Percentiles rank a stretch among this genome's conserved stretches.
Conservation (phyloP, 2,797 vertebrate species). For the Cirrhinus mrigala region DNA sequence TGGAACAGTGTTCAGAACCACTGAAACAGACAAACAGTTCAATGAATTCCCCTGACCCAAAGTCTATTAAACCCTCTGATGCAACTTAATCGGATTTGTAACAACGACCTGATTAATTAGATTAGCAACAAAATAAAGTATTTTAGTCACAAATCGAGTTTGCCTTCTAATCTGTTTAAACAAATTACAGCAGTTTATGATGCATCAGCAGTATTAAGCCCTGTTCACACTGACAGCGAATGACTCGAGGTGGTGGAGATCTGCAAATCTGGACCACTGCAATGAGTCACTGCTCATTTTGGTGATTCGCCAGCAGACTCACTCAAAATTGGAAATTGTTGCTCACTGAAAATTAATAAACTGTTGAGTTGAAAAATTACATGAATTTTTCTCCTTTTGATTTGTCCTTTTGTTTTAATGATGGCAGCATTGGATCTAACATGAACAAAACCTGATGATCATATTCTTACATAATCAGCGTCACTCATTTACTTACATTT, state of each 20-base stretch:
- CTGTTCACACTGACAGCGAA: not conserved
- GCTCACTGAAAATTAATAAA: not conserved
- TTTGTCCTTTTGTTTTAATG: not conserved
- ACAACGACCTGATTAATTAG: constrained; percentile 71
- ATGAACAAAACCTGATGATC: not conserved
- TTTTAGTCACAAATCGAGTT: constrained; percentile 78
- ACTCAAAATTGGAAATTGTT: not conserved
- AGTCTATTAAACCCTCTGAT: constrained; percentile 70
- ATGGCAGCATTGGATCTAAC: not conserved
- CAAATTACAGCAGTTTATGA: constrained; percentile 76
- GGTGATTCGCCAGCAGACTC: not conserved
- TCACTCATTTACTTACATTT: not conserved
- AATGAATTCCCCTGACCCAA: constrained; percentile 73
- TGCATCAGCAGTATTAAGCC: constrained; percentile 77
- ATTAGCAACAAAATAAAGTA: constrained; percentile 77
- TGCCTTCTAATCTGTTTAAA: constrained; percentile 81
- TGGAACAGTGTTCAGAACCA: not conserved
- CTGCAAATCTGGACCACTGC: not conserved
- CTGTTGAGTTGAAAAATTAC: not conserved
- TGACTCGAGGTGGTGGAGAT: not conserved
- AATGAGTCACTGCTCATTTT: not conserved
- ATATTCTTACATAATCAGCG: not conserved
- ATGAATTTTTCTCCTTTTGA: not conserved
- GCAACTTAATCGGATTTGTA: constrained; percentile 5
- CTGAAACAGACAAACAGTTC: constrained; percentile 75